These are phyloP conservation scores for Mionectes macconnelli DNA, from an alignment of 2,113 vertebrate species.

Conservation along the genomic window DNA sequence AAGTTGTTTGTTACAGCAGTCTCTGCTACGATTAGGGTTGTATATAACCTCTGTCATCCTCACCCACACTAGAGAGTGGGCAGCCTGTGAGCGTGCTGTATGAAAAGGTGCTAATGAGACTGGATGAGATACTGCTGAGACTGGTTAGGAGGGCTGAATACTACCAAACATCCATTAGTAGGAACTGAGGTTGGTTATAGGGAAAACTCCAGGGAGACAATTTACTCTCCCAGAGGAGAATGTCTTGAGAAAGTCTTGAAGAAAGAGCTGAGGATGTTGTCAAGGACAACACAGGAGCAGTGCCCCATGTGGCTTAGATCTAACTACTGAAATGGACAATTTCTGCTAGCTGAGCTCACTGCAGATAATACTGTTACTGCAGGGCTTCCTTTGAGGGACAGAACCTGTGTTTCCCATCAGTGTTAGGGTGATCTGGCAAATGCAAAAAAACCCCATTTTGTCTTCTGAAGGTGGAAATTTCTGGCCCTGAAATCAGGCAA, in stretches of 20 bases:
- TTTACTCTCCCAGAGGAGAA: neutral
- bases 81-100: neutral
- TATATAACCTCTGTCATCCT: too few relatives aligned
- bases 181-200: neutral
- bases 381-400: neutral
- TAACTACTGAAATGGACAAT: neutral
- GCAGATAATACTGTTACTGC: neutral
- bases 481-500: neutral
- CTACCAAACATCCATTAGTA: neutral
- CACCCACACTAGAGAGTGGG: neutral
- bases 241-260: too few relatives aligned
- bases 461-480: neutral
- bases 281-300: neutral
- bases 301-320: neutral
- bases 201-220: neutral
- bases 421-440: neutral
- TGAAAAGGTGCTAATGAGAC: neutral
- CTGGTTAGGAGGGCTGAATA: neutral
- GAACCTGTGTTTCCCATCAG: neutral
- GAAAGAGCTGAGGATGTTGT: neutral
- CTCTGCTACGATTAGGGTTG: fast-evolving
- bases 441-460: fast-evolving
- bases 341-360: neutral
- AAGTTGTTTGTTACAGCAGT: neutral
- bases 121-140: neutral